Evolutionary conservation across 1,140 invertebrate genomes (phyloP).

Genomic region (Plectrocnemia conspersa): DNA sequence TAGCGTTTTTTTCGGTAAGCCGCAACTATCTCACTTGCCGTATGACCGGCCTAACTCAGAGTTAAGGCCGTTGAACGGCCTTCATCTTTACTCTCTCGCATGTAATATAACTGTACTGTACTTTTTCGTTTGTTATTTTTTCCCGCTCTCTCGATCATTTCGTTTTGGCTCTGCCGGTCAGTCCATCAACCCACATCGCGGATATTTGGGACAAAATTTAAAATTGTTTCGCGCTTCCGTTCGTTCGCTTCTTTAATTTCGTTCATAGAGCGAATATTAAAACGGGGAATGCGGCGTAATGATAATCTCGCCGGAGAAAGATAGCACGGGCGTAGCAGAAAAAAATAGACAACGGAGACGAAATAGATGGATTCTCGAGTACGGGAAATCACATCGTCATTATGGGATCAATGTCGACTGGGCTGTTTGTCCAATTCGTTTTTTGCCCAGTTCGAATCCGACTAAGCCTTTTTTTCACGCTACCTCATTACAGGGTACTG

Average conservation of each 20-base stretch:
- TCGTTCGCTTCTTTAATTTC: too few species aligned
- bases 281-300: conserved; percentile 1
- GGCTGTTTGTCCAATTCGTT: conserved; percentile 20
- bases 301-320: neutral
- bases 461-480: conserved; percentile 11
- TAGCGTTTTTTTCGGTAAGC: conserved; percentile 1
- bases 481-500: conserved; percentile 26
- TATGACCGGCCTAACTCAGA: neutral
- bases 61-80: conserved; percentile 33
- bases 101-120: conserved; percentile 28
- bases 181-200: neutral
- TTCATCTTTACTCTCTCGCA: conserved; percentile 27
- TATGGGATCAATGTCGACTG: conserved; percentile 22
- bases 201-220: conserved; percentile 2
- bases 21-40: conserved; percentile 3
- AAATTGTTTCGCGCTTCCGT: neutral
- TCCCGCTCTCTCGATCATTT: conserved; percentile 11
- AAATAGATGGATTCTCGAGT: too few species aligned
- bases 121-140: conserved; percentile 24
- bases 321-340: conserved; percentile 9
- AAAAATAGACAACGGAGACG: too few species aligned
- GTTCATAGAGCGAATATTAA: too few species aligned
- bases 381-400: conserved; percentile 19
- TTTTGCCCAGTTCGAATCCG: conserved; percentile 8
- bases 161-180: neutral